Conservation (phyloP, 2,888 invertebrate genomes). For the Molanna angustata region DNA sequence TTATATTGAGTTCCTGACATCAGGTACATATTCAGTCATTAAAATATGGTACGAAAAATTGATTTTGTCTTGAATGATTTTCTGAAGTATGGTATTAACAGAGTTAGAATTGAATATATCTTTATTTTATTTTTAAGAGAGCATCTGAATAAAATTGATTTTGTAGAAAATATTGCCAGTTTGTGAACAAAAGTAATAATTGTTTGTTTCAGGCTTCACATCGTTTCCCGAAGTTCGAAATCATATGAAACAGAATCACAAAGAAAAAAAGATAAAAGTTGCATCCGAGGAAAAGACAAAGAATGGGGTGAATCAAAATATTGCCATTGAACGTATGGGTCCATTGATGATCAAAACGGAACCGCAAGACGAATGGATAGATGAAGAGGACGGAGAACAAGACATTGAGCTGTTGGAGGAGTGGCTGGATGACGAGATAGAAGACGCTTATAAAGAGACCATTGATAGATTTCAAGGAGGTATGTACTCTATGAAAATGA, state of each 20-base stretch:
- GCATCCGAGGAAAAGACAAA: neutral
- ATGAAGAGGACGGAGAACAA: constrained; percentile 21
- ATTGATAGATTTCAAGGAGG: no score
- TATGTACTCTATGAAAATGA: no score
- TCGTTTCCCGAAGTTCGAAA: constrained; percentile 24
- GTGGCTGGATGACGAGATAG: constrained; percentile 28
- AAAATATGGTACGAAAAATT: no score
- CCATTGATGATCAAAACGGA: constrained; percentile 12
- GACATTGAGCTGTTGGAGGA: constrained; percentile 27
- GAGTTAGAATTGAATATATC: no score
- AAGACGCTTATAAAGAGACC: constrained; percentile 9
- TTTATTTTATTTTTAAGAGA: no score
- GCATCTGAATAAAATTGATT: no score
- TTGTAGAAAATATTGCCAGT: no score
- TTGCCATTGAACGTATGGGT: neutral
- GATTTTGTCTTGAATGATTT: no score
- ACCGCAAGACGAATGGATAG: constrained; percentile 12
- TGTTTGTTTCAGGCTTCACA: constrained; percentile 30
- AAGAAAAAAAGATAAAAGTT: neutral
- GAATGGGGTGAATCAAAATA: neutral
- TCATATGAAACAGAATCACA: constrained; percentile 25
- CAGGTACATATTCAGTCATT: no score
- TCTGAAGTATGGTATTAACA: no score
- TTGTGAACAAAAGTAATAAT: no score
- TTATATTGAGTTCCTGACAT: no score